A percentile compares a stretch with the other conserved stretches of the same genome.
phyloP scores from a whole-genome alignment of 2,113 vertebrate genomes.

The Poeciliopsis prolifica region DNA sequence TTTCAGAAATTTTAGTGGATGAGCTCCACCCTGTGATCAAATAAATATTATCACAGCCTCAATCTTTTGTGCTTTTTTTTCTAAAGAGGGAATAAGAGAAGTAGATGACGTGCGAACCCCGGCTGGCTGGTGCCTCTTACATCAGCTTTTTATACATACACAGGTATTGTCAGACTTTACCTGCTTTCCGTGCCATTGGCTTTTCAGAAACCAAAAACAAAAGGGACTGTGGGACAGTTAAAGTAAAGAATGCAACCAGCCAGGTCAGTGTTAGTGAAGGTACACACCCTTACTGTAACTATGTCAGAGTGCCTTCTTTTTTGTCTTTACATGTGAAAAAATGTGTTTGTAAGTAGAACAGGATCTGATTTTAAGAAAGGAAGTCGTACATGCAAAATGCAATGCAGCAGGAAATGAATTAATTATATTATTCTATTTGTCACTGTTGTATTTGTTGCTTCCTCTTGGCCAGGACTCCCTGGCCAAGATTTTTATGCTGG shows the following conservation, averaged over 20 bases:
- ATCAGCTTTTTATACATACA: background rate
- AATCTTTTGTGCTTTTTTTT: constrained; percentile 19
- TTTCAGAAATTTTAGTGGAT: constrained; percentile 51
- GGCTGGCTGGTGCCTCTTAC: constrained; percentile 9
- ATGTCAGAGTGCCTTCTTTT: constrained; percentile 15
- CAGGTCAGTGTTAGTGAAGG: constrained; percentile 38
- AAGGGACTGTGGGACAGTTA: constrained; percentile 57
- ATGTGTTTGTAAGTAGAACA: background rate
- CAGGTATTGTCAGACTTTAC: background rate
- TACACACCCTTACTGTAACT: constrained; percentile 40
- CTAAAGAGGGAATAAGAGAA: constrained; percentile 24
- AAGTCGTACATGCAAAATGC: background rate
- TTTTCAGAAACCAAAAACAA: constrained; percentile 64
- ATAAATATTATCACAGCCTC: constrained; percentile 16
- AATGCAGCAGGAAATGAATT: constrained; percentile 30
- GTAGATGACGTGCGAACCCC: constrained; percentile 36
- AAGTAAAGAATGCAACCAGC: constrained; percentile 70
- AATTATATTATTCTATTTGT: constrained; percentile 1
- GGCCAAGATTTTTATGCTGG: no score
- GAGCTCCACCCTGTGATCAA: constrained; percentile 28
- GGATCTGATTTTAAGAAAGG: background rate
- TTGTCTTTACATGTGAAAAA: constrained; percentile 1
- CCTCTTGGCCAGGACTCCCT: no score
- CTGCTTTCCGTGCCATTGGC: constrained; percentile 7
- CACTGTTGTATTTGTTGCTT: no score